These are phyloP conservation scores for Tenthredo amoena DNA, from an alignment of 2,888 invertebrate species.

Conservation along the genomic window DNA sequence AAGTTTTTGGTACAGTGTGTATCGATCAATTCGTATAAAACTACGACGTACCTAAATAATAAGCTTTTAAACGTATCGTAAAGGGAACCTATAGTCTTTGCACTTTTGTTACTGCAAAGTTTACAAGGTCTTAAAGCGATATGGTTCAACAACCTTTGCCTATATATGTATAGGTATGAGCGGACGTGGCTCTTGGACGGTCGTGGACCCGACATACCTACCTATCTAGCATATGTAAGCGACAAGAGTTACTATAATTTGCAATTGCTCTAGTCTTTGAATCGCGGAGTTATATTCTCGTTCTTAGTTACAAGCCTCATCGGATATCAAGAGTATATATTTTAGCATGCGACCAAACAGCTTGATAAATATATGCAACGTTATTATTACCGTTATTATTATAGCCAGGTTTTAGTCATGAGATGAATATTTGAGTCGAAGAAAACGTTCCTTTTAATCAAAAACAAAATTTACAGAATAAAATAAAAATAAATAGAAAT, in stretches of 20 bases:
- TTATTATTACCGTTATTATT: too few relatives aligned
- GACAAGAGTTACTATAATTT: neutral
- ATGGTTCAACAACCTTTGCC: conserved; percentile 49
- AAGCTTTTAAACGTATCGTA: too few relatives aligned
- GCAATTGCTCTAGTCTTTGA: neutral
- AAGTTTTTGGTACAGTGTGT: too few relatives aligned
- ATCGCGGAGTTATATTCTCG: neutral
- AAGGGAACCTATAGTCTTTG: neutral
- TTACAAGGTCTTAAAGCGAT: conserved; percentile 37
- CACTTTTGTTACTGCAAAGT: conserved; percentile 36
- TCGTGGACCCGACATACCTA: conserved; percentile 31
- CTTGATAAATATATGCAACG: too few relatives aligned
- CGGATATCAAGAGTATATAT: neutral
- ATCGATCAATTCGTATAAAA: too few relatives aligned
- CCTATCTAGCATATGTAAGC: neutral
- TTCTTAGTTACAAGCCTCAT: neutral
- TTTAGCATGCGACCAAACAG: neutral
- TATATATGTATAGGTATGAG: neutral
- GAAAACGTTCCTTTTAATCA: too few relatives aligned
- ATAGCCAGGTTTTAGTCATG: too few relatives aligned
- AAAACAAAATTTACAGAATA: too few relatives aligned
- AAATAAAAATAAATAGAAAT: too few relatives aligned
- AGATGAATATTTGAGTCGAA: too few relatives aligned
- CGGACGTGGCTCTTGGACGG: conserved; percentile 19
- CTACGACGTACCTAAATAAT: too few relatives aligned